Evolutionary conservation across 2,113 vertebrate species (phyloP).

Genomic region (Crotalus horridus): DNA sequence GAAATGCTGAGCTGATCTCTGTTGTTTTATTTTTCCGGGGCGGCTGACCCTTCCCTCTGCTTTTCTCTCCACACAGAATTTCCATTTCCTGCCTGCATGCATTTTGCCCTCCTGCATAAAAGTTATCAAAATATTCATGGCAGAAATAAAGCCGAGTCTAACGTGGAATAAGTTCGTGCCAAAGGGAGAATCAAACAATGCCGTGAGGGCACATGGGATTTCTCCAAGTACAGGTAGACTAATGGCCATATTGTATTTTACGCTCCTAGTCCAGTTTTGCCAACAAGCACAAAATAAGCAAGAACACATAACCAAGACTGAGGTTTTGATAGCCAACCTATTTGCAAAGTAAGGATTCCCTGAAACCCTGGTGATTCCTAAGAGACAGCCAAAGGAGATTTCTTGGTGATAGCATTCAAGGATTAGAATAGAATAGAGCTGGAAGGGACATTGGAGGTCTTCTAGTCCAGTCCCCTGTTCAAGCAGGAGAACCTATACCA

Average conservation of each 20-base stretch:
- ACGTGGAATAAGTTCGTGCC: background rate
- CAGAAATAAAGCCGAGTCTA: background rate
- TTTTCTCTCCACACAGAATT: slow-evolving; percentile 21
- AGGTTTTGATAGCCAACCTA: background rate
- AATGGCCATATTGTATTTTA: too few relatives aligned
- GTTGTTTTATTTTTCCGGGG: background rate
- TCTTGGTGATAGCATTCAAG: background rate
- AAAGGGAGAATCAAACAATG: background rate
- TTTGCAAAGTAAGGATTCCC: background rate
- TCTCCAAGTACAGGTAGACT: background rate
- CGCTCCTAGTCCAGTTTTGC: background rate
- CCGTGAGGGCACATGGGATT: background rate
- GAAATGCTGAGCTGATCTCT: slow-evolving; percentile 36
- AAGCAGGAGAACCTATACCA: too few relatives aligned
- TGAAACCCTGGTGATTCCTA: background rate
- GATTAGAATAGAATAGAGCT: too few relatives aligned
- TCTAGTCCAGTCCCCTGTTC: too few relatives aligned
- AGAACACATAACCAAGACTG: background rate
- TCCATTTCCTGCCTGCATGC: background rate
- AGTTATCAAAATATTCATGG: slow-evolving; percentile 9
- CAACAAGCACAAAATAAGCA: background rate
- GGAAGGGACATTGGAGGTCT: too few relatives aligned
- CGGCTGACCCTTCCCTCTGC: accelerated
- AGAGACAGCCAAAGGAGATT: background rate
- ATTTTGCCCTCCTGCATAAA: background rate